phyloP scores from a whole-genome alignment of 2,888 invertebrate species.

The Lycaena phlaeas region DNA sequence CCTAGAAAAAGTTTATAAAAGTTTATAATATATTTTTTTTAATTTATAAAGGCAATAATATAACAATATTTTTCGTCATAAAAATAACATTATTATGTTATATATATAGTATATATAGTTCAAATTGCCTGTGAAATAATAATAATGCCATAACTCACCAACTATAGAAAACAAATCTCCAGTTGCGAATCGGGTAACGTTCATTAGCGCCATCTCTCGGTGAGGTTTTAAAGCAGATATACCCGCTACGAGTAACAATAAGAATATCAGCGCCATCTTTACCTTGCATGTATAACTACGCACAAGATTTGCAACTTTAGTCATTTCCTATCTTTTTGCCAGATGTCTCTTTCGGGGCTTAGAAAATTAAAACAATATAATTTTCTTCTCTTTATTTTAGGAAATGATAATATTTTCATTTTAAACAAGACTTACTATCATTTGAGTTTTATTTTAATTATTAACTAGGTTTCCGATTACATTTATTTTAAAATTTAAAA shows the following conservation, averaged over 20 bases:
- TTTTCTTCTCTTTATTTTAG: constrained; percentile 3
- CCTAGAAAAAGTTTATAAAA: constrained; percentile 45
- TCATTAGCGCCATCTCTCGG: constrained; percentile 56
- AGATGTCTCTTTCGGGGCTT: neutral
- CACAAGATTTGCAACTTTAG: neutral
- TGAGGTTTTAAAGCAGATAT: constrained; percentile 27
- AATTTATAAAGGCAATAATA: too few relatives aligned
- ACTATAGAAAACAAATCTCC: constrained; percentile 74
- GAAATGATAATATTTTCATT: constrained; percentile 1
- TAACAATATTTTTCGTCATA: too few relatives aligned
- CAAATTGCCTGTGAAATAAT: too few relatives aligned
- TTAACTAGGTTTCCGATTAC: too few relatives aligned
- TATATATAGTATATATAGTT: too few relatives aligned
- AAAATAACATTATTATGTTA: too few relatives aligned
- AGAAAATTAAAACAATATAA: neutral
- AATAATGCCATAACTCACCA: constrained; percentile 50
- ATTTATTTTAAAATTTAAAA: too few relatives aligned
- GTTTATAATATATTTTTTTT: too few relatives aligned
- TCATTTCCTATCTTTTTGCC: constrained; percentile 1
- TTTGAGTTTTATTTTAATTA: too few relatives aligned
- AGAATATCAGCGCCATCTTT: constrained; percentile 44
- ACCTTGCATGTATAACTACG: neutral
- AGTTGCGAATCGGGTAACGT: constrained; percentile 72
- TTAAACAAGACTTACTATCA: neutral
- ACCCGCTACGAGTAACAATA: constrained; percentile 28